Base-by-base conservation (phyloP, 2,797 vertebrate genomes). In the Xenopus petersii region DNA sequence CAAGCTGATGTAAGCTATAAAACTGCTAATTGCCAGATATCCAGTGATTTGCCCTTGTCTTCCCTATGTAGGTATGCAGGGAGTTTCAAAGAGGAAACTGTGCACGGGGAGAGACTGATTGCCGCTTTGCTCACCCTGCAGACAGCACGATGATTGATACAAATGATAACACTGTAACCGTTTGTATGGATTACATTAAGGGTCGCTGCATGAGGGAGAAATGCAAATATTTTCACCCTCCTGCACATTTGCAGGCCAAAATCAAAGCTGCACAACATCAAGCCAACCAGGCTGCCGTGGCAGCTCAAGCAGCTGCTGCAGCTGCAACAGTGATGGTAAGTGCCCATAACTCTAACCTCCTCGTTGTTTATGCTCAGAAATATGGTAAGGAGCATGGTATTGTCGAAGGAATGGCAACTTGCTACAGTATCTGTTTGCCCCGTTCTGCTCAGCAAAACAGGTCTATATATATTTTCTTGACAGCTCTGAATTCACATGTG, bases 101-200 rank as follows among this genome's bases (percentile, higher is more conserved):
- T 81, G 94, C 98, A 0, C 91, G 98, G 84, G 97, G 97, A 81
- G 96, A 99, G 91, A 99, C 96, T 73, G 98, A 99, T 89, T 99
- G 98, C 86, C 96, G 98, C 88, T 99, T 98, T 80, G 98, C 98
- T 73, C 98, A 99, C 86, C 97, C 98, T 12, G 95, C 94, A 70
- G 96, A 99, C 93, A 98, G 95, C 89, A 96, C 97, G 64, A 98
- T 99, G 98, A 96, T 99, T 81, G 98, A 99, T 91, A 97, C 94
- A 81, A 95, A 90, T 21, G 96, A 99, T 91, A 99, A 99, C 92
- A 99, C 95, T 15, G 96, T 99, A 92, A 99, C 98, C 80, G 98
- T 99, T 90, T 99, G 98, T 93, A 99, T 99, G 98, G 98, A 99
- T 94, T 98, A 97, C 92, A 97, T 99, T 93, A 99, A 99, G 94